Percentiles rank a stretch among this genome's conserved stretches.
Conservation (phyloP, 2,113 vertebrate species). For the Amblyopsis rosae region DNA sequence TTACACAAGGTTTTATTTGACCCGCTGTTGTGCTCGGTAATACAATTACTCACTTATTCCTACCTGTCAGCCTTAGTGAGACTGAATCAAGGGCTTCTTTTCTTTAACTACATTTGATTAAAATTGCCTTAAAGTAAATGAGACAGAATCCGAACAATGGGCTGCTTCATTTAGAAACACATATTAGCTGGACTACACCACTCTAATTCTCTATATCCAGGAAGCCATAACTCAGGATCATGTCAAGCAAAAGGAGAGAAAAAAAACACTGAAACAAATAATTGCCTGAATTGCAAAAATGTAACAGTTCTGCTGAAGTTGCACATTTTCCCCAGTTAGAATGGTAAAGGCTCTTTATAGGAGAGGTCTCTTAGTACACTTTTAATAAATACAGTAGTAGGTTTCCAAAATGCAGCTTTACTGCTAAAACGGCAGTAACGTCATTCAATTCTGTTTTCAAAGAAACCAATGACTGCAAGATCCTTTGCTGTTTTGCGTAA, state of each 20-base stretch:
- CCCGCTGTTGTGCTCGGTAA: conserved; percentile 60
- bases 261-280: conserved; percentile 48
- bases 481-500: conserved; percentile 14
- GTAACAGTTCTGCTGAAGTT: conserved; percentile 47
- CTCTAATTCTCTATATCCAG: conserved; percentile 48
- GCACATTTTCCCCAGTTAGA: conserved; percentile 33
- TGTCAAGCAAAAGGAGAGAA: conserved; percentile 46
- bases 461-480: conserved; percentile 37
- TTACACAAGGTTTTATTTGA: conserved; percentile 64
- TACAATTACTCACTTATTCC: conserved; percentile 74
- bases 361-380: conserved; percentile 21
- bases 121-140: conserved; percentile 49
- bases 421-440: conserved; percentile 63
- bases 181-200: conserved; percentile 20
- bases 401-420: conserved; percentile 56
- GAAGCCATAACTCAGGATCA: conserved; percentile 70
- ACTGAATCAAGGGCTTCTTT: conserved; percentile 19
- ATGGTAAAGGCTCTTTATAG: conserved; percentile 49
- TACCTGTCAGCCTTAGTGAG: conserved; percentile 38
- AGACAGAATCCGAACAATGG: conserved; percentile 48
- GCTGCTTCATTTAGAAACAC: conserved; percentile 36
- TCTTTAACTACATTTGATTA: conserved; percentile 36
- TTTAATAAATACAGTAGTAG: conserved; percentile 19
- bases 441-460: conserved; percentile 51
- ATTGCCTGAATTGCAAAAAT: conserved; percentile 66